A percentile compares a stretch with the other conserved stretches of the same genome.
These are phyloP conservation scores for Brachionus calyciflorus DNA, from an alignment of 1,140 invertebrate species.

Conservation along the genomic window DNA sequence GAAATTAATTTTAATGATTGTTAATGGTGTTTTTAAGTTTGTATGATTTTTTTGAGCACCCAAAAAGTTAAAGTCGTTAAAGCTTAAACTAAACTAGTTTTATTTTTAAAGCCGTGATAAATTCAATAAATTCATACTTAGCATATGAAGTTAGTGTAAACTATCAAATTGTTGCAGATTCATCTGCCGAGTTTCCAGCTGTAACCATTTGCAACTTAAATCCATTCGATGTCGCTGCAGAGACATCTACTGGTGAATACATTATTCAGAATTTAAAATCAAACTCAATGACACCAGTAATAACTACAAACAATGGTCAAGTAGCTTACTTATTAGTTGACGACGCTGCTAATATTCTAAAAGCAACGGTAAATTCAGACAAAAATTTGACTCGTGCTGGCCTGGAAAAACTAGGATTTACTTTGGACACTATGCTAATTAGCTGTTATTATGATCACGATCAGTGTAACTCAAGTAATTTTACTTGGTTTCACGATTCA, in stretches of 20 bases:
- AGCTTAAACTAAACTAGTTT: too few relatives aligned
- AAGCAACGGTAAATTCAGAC: not conserved
- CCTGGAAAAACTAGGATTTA: not conserved
- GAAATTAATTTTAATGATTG: too few relatives aligned
- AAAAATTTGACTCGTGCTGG: not conserved
- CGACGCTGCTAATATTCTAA: not conserved
- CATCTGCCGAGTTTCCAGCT: slow-evolving; percentile 9
- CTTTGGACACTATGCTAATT: not conserved
- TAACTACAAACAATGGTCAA: not conserved
- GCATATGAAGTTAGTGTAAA: not conserved
- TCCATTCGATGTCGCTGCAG: not conserved
- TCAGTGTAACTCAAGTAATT: not conserved
- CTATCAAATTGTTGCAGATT: slow-evolving; percentile 5
- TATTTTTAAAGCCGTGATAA: not conserved
- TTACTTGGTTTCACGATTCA: slow-evolving; percentile 4
- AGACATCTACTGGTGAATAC: not conserved
- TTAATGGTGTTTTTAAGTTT: too few relatives aligned
- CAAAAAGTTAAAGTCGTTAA: not conserved
- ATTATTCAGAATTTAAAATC: not conserved
- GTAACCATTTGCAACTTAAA: slow-evolving; percentile 34
- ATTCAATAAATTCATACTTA: not conserved
- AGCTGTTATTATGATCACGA: slow-evolving; percentile 30
- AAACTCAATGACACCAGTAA: not conserved
- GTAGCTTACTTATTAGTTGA: not conserved
- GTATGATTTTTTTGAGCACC: too few relatives aligned